These are phyloP conservation scores for Crypturellus undulatus DNA, from an alignment of 2,113 vertebrate genomes.

Conservation along the genomic window DNA sequence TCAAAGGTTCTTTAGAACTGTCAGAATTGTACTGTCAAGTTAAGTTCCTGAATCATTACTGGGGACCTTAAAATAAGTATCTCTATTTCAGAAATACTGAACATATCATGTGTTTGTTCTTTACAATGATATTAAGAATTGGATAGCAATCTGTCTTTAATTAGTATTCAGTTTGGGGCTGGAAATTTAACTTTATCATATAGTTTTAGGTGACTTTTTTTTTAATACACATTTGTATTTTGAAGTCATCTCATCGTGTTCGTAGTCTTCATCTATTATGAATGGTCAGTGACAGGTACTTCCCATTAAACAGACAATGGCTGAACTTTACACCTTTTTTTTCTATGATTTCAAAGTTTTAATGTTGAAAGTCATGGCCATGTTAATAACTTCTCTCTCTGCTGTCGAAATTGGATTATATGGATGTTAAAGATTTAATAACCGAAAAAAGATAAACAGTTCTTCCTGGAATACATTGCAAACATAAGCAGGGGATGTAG, in stretches of 20 bases:
- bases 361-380: neutral
- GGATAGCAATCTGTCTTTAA: neutral
- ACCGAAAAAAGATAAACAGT: neutral
- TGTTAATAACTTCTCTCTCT: slow-evolving; percentile 39
- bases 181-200: neutral
- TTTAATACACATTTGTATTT: neutral
- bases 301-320: neutral
- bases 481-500: neutral
- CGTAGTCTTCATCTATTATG: neutral
- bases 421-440: slow-evolving; percentile 42
- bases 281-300: neutral
- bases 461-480: neutral
- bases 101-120: neutral
- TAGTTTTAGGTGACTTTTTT: neutral
- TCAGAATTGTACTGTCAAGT: neutral
- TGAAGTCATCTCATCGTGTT: neutral
- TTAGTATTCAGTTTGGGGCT: neutral
- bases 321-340: neutral
- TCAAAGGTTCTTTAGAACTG: neutral
- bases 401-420: slow-evolving; percentile 50
- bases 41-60: neutral
- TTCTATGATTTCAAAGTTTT: neutral
- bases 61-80: neutral
- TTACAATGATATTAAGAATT: neutral
- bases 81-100: neutral